Evolutionary conservation across 2,888 invertebrate species (phyloP).

Genomic region (Limnephilus marmoratus): DNA sequence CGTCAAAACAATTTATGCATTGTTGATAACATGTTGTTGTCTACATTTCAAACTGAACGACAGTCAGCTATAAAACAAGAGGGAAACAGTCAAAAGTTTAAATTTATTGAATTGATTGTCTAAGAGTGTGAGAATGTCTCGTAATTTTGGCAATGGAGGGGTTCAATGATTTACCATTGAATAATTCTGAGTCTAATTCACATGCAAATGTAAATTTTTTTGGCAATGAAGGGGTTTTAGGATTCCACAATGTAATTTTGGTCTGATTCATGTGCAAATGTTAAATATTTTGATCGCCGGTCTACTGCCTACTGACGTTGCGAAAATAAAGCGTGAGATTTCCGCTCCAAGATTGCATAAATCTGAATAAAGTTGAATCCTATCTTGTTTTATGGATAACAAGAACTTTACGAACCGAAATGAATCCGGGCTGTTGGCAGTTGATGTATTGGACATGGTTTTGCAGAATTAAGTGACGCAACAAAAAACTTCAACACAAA

Average conservation of each 20-base stretch:
- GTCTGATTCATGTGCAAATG: constrained; percentile 5
- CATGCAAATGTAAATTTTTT: not conserved
- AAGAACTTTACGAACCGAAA: not conserved
- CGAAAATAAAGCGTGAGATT: constrained; percentile 33
- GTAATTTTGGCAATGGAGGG: not conserved
- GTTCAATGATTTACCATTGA: not conserved
- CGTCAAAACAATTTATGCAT: too few relatives aligned
- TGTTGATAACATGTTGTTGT: too few relatives aligned
- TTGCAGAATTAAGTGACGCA: not conserved
- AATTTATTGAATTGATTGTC: too few relatives aligned
- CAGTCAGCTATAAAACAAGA: not conserved
- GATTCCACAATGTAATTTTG: not conserved
- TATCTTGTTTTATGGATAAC: constrained; percentile 8
- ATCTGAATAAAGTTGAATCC: not conserved
- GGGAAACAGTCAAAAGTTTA: not conserved
- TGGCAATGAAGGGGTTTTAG: not conserved
- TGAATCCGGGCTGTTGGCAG: not conserved
- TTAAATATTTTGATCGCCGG: constrained; percentile 9
- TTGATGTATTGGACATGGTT: not conserved
- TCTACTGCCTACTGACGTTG: not conserved
- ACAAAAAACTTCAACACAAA: not conserved
- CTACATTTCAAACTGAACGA: not conserved
- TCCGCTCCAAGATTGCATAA: constrained; percentile 16
- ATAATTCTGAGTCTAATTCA: not conserved
- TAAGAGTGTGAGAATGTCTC: too few relatives aligned